Base-by-base conservation (phyloP, 2,113 vertebrate species). In the Genyomyrus donnyi region DNA sequence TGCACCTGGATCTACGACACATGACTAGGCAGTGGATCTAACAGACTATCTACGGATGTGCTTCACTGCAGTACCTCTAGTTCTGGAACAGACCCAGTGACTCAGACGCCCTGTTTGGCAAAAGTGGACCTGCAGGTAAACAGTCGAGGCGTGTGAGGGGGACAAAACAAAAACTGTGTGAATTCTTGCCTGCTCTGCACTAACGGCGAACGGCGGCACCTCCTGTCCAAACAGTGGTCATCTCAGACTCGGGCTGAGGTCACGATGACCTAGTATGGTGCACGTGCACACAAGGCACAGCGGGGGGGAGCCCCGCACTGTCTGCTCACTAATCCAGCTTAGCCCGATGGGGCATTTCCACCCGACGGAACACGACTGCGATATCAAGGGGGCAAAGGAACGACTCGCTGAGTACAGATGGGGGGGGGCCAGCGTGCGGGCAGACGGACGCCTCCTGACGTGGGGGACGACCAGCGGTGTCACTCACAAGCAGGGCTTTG, bases 21-120 rank as follows among this genome's bases (percentile, higher is more conserved):
- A 77, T 8, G 45, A 31, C 87, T 93, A 85, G 83, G 35, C 46
- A 27, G 46, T 70, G 66, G 66, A 45, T 88, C 70, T 24, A 88
- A 17, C 24, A 74, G 89, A 89, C 92, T 85, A 90, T 87, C 89
- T 92, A 94, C 90, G 92, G 27, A 93, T 87, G 92, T 85, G 91
- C 93, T 94, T 95, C 94, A 95, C 94, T 94, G 95, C 93, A 89
- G 90, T 46, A 24, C 89, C 90, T 88, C 93, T 95, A 95, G 92
- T 91, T 95, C 94, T 96, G 95, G 94, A 96, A 96, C 92, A 96
- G 94, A 91, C 95, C 94, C 91, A 95, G 95, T 87, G 95, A 94
- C 92, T 96, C 95, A 89, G 95, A 93, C 74, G 95, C 93, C 92
- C 94, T 92, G 92, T 91, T 95, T 90, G 95, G 93, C 90, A 94